Percentiles rank a stretch among this genome's conserved stretches.
phyloP scores from a whole-genome alignment of 2,113 vertebrate species.

The Indicator indicator region DNA sequence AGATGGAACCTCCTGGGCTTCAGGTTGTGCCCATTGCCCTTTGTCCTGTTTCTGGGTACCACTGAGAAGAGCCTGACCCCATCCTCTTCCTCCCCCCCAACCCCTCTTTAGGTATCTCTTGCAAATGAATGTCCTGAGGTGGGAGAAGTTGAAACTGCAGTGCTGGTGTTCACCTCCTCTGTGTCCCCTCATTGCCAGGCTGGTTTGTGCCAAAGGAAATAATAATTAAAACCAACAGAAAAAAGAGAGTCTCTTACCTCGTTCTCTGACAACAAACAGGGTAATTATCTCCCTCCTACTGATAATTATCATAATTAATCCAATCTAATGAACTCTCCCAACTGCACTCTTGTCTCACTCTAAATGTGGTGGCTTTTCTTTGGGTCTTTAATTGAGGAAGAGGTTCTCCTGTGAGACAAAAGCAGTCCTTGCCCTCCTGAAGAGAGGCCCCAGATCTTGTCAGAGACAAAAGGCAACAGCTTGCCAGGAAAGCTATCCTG shows the following conservation, averaged over 20 bases:
- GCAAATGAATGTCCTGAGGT: background rate
- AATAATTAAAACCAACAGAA: background rate
- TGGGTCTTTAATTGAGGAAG: background rate
- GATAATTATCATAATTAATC: constrained; percentile 55
- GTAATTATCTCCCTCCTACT: constrained; percentile 19
- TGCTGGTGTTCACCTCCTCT: background rate
- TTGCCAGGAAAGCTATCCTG: background rate
- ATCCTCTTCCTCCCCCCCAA: no score
- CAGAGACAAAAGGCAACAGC: background rate
- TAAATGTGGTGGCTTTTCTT: background rate
- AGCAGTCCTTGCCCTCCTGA: background rate
- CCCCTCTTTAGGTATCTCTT: no score
- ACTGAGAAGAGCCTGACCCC: no score
- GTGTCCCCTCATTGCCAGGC: no score
- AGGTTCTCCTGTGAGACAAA: background rate
- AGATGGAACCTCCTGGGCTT: no score
- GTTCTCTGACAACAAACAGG: background rate
- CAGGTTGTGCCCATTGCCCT: no score
- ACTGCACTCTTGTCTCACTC: background rate
- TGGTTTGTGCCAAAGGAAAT: background rate
- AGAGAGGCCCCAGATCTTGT: background rate
- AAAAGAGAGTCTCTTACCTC: background rate
- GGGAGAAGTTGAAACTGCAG: background rate
- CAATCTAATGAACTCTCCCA: constrained; percentile 25
- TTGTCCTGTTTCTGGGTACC: no score